phyloP scores from a whole-genome alignment of 2,113 vertebrate species.

The Indri indri region DNA sequence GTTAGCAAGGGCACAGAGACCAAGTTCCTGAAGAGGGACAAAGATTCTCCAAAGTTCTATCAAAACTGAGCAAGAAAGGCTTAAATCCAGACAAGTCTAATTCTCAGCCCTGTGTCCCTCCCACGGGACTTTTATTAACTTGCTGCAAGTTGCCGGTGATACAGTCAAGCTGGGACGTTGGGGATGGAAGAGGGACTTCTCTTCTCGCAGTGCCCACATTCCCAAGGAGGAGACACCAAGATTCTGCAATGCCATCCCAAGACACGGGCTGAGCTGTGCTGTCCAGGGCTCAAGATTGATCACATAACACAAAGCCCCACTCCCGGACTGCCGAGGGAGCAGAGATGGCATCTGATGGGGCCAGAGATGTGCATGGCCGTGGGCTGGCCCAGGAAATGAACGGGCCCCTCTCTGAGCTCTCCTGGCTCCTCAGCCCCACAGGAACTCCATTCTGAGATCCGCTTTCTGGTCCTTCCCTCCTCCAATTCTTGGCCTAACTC shows the following conservation, averaged over 20 bases:
- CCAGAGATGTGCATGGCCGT: accelerated
- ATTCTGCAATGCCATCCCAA: neutral
- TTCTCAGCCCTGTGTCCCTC: neutral
- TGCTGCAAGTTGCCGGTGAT: accelerated
- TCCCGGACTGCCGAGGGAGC: too few relatives aligned
- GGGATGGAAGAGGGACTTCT: neutral
- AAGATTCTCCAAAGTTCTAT: neutral
- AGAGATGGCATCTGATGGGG: too few relatives aligned
- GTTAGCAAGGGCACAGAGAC: neutral
- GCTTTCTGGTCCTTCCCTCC: neutral
- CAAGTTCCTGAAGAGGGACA: neutral
- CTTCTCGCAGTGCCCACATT: neutral
- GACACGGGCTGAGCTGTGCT: neutral
- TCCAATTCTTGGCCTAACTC: neutral
- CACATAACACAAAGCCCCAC: neutral
- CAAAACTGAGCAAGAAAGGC: neutral
- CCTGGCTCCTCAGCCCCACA: neutral
- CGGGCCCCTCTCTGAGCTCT: neutral
- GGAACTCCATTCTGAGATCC: neutral
- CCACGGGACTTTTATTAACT: neutral
- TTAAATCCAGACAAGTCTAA: neutral
- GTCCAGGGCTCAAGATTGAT: neutral
- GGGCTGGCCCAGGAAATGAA: accelerated
- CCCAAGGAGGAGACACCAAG: neutral
- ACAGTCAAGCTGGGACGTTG: too few relatives aligned